A percentile compares a stretch with the other conserved stretches of the same genome.
These are phyloP conservation scores for Drosophila histrio DNA, from an alignment of 2,888 invertebrate genomes.

Conservation along the genomic window DNA sequence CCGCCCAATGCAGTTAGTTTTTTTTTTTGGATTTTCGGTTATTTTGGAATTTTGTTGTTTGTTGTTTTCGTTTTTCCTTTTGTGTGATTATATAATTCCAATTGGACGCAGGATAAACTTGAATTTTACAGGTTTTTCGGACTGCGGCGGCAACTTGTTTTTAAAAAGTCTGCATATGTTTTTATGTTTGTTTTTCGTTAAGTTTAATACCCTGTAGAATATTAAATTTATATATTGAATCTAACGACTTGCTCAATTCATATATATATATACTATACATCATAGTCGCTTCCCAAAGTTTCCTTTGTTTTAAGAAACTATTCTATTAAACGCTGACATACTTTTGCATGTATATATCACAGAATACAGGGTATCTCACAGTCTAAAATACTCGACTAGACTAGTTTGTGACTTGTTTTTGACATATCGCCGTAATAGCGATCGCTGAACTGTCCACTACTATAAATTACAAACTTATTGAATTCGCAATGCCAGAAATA, in stretches of 20 bases:
- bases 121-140: constrained; percentile 61
- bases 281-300: not conserved
- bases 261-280: too few relatives aligned
- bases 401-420: constrained; percentile 13
- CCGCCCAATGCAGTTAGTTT: not conserved
- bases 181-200: constrained; percentile 10
- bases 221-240: not conserved
- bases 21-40: constrained; percentile 24
- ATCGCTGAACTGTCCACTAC: constrained; percentile 1
- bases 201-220: not conserved
- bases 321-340: not conserved
- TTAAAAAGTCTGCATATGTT: constrained; percentile 30
- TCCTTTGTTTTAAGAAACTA: not conserved
- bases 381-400: not conserved
- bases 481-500: constrained; percentile 9
- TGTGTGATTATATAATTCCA: constrained; percentile 43
- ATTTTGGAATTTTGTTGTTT: not conserved
- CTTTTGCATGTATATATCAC: not conserved
- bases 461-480: constrained; percentile 27
- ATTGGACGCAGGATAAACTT: constrained; percentile 62
- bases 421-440: constrained; percentile 33
- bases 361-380: not conserved
- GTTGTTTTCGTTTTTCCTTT: constrained; percentile 35
- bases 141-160: constrained; percentile 44
- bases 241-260: too few relatives aligned